Conservation (phyloP, 2,113 vertebrate species). For the Anas platyrhynchos region DNA sequence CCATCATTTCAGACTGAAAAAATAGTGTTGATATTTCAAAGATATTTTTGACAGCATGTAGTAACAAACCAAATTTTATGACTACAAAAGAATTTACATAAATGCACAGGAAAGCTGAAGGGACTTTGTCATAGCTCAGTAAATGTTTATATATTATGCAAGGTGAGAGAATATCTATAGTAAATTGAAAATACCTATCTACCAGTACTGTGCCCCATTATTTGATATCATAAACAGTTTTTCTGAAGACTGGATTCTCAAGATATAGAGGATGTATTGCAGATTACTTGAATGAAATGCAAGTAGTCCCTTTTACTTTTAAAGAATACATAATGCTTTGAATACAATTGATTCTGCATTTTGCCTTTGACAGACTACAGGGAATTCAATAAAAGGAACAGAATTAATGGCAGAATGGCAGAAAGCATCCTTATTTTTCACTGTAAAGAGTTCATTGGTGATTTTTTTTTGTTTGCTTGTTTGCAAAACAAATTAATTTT, state of each 20-base stretch:
- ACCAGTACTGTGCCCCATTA: neutral
- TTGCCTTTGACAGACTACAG: neutral
- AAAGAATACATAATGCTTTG: neutral
- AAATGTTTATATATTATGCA: neutral
- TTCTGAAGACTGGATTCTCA: neutral
- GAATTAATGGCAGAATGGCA: neutral
- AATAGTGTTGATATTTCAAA: neutral
- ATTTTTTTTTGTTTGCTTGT: too few species aligned
- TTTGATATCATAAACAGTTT: neutral
- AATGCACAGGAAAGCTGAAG: neutral
- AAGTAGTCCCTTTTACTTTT: neutral
- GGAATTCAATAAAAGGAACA: neutral
- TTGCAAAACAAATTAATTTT: too few species aligned
- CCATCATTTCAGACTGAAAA: neutral
- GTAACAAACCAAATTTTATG: neutral
- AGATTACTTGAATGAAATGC: neutral
- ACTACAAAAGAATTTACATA: neutral
- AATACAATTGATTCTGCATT: neutral
- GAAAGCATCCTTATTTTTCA: neutral
- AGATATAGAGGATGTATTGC: neutral
- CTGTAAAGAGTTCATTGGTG: neutral
- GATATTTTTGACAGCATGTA: neutral
- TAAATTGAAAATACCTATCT: neutral
- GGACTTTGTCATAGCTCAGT: fast-evolving
- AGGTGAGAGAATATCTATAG: neutral